These are phyloP conservation scores for Pocillopora verrucosa DNA, from an alignment of 64 coral and sea anemone species.

Conservation along the genomic window DNA sequence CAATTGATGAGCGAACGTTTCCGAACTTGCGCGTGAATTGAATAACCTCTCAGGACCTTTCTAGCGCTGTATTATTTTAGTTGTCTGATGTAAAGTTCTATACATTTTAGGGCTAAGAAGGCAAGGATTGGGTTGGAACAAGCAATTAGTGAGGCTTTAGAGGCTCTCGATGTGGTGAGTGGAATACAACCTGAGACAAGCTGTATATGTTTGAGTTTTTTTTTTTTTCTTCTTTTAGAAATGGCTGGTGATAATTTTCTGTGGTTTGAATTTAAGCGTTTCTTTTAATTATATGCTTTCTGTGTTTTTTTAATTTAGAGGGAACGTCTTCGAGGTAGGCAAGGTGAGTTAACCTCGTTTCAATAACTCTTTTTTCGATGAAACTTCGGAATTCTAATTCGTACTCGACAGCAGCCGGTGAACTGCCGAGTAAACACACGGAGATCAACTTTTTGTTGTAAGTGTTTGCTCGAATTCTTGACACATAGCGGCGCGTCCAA, in stretches of 20 bases:
- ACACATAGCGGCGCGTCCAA: too few relatives aligned
- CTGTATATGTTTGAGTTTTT: neutral
- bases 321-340: slow-evolving; percentile 73
- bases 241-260: neutral
- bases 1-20: neutral
- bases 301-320: slow-evolving; percentile 50
- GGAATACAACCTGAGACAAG: neutral
- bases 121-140: slow-evolving; percentile 92
- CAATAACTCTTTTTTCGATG: neutral
- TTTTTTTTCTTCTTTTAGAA: neutral
- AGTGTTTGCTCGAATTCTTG: too few relatives aligned
- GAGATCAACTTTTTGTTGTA: too few relatives aligned
- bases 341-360: slow-evolving; percentile 44
- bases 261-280: neutral
- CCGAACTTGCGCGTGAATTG: neutral
- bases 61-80: neutral
- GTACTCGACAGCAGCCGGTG: neutral
- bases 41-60: neutral
- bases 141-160: slow-evolving; percentile 92
- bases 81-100: neutral
- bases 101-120: slow-evolving; percentile 77
- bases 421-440: neutral
- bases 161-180: slow-evolving; percentile 88
- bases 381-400: neutral
- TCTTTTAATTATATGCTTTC: neutral